Conservation (phyloP, 2,113 vertebrate genomes). For the Ploceus nigricollis region DNA sequence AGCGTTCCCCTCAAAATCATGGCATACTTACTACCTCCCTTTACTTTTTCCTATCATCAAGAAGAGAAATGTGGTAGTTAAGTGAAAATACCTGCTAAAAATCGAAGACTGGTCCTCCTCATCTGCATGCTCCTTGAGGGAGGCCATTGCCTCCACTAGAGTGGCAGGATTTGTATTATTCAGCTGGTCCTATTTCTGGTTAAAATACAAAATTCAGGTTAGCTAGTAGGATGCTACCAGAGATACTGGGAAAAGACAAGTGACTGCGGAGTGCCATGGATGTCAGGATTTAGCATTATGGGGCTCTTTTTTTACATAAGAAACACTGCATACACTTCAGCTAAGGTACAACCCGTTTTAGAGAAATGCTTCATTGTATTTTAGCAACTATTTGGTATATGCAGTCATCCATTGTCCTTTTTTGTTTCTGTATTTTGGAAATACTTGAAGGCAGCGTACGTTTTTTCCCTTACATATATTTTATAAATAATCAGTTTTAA, state of each 20-base stretch:
- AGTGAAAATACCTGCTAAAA: background rate
- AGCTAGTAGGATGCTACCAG: background rate
- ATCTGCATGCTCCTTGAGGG: background rate
- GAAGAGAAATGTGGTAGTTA: background rate
- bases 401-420: background rate
- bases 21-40: background rate
- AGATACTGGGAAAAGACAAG: background rate
- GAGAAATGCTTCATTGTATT: background rate
- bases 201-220: background rate
- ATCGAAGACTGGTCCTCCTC: background rate
- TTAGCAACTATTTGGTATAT: background rate
- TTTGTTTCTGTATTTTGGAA: background rate
- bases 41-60: background rate
- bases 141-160: background rate
- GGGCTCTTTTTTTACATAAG: background rate
- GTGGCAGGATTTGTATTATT: background rate
- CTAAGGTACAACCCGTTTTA: background rate
- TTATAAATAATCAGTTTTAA: background rate
- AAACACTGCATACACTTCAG: background rate
- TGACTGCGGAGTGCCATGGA: background rate
- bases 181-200: background rate
- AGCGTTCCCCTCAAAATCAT: background rate
- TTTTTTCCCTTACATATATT: background rate
- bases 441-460: background rate
- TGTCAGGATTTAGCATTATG: background rate